A percentile compares a stretch with the other conserved stretches of the same genome.
Conservation (phyloP, 2,113 vertebrate genomes). For the Daubentonia madagascariensis region DNA sequence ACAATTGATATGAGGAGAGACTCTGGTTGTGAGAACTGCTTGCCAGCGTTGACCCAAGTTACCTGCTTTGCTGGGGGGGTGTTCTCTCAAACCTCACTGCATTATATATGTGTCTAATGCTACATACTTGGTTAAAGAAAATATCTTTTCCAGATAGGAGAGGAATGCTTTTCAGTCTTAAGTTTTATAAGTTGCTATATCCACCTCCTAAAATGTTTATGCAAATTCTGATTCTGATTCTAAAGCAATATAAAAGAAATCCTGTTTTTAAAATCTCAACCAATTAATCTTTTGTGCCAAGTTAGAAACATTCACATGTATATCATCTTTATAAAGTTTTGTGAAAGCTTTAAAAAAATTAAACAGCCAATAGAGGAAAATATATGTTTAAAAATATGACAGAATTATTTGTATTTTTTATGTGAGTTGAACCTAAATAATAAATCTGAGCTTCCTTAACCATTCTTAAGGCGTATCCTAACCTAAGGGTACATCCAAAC, state of each 20-base stretch:
- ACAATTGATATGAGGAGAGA: neutral
- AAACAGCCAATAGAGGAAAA: neutral
- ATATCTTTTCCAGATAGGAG: neutral
- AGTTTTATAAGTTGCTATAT: neutral
- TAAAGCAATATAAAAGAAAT: conserved; percentile 48
- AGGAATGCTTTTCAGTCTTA: neutral
- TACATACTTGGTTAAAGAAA: neutral
- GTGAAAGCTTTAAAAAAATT: neutral
- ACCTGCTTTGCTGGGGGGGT: neutral
- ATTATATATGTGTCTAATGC: neutral
- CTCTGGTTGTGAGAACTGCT: neutral
- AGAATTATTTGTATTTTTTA: neutral
- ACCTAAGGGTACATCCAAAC: neutral
- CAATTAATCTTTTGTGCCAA: neutral
- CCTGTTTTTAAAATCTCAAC: neutral
- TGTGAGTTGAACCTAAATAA: neutral
- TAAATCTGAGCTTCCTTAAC: neutral
- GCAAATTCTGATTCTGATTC: neutral
- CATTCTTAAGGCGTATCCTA: neutral
- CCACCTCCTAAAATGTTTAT: neutral
- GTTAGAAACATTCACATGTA: neutral
- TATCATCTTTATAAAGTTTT: neutral
- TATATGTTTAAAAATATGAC: neutral
- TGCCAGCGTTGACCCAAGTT: neutral
- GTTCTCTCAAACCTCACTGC: neutral